phyloP scores from a whole-genome alignment of 2,888 invertebrate species.

The Hydriomena furcata region DNA sequence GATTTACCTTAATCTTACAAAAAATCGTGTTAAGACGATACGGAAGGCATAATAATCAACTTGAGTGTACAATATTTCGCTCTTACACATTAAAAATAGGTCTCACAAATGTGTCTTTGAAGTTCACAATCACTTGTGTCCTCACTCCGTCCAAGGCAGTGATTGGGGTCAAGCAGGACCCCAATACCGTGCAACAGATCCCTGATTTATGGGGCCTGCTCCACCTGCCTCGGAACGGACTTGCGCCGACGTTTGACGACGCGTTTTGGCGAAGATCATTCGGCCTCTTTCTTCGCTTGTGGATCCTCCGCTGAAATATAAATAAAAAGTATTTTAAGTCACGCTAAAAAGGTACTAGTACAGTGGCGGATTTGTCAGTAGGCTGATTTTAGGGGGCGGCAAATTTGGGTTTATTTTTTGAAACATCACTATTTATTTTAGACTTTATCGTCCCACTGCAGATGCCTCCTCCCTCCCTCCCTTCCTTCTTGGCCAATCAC shows the following conservation, averaged over 20 bases:
- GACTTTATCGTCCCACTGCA: too few relatives aligned
- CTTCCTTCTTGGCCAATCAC: too few relatives aligned
- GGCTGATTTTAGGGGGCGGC: too few relatives aligned
- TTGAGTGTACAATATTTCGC: not conserved
- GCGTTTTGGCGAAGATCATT: constrained; percentile 80
- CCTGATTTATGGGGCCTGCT: constrained; percentile 41
- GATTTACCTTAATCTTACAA: too few relatives aligned
- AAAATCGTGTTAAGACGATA: too few relatives aligned
- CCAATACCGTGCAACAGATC: not conserved
- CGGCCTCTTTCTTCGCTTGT: constrained; percentile 72
- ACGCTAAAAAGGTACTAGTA: too few relatives aligned
- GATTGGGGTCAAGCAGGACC: constrained; percentile 1
- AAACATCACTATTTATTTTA: too few relatives aligned
- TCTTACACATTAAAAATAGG: not conserved
- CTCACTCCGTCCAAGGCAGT: constrained; percentile 12
- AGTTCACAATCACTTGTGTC: constrained; percentile 17
- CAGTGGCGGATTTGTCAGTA: too few relatives aligned
- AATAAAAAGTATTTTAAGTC: not conserved
- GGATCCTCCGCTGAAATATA: constrained; percentile 67
- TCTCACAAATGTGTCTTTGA: constrained; percentile 2
- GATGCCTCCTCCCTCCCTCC: too few relatives aligned
- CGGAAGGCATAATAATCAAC: too few relatives aligned
- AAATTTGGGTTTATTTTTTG: too few relatives aligned
- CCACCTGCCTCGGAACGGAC: constrained; percentile 68
- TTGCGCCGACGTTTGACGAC: constrained; percentile 79